These are phyloP conservation scores for Geopemphigus sp. DNA, from an alignment of 1,140 invertebrate genomes.

Conservation along the genomic window DNA sequence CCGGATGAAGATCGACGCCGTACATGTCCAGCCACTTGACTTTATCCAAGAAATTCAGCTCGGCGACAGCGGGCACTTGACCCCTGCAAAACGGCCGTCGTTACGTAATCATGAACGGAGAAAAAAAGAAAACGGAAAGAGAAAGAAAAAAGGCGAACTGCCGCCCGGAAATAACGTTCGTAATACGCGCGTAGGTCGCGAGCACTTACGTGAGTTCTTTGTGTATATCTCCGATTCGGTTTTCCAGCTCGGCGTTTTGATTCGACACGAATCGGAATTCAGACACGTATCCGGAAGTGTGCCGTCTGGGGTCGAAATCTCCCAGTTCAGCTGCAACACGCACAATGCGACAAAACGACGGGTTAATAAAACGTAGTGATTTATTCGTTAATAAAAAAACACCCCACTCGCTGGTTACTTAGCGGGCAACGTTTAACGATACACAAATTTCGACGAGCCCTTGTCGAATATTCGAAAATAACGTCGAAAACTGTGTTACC, in stretches of 20 bases:
- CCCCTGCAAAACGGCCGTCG: conserved; percentile 60
- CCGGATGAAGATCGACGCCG: conserved; percentile 76
- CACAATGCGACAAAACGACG: background rate
- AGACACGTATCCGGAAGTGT: conserved; percentile 89
- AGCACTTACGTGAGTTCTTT: conserved; percentile 74
- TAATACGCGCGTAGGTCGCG: background rate
- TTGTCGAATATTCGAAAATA: too few species aligned
- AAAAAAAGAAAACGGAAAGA: background rate
- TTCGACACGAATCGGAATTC: conserved; percentile 95
- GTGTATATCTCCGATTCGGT: conserved; percentile 83
- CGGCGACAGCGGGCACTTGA: conserved; percentile 68
- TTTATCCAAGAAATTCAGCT: conserved; percentile 74
- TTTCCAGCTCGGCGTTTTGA: conserved; percentile 88
- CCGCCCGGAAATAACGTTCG: background rate
- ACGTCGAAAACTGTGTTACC: too few species aligned
- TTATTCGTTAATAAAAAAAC: too few species aligned
- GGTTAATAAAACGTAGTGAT: too few species aligned
- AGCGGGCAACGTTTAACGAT: too few species aligned
- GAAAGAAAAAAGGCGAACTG: background rate
- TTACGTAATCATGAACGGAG: conserved; percentile 7
- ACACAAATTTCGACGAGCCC: too few species aligned
- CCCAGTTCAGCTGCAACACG: conserved; percentile 86
- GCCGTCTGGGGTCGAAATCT: conserved; percentile 88
- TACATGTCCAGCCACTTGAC: conserved; percentile 83
- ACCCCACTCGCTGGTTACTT: too few species aligned